These are phyloP conservation scores for Alloplasta piceator DNA, from an alignment of 2,888 invertebrate species.

Conservation along the genomic window DNA sequence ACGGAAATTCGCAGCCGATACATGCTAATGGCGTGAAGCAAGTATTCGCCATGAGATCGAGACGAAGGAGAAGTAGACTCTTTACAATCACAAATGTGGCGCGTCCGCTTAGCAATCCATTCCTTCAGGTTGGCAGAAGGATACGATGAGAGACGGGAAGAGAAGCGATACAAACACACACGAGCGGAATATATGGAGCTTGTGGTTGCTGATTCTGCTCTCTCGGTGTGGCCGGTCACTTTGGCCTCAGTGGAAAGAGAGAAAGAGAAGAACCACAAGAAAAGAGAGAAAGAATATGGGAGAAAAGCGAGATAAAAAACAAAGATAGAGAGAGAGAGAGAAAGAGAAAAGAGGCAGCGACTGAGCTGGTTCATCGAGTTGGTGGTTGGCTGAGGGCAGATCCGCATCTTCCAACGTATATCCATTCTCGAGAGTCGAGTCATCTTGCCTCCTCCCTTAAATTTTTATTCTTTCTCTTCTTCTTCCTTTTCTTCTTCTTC, in stretches of 20 bases:
- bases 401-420: slow-evolving; percentile 59
- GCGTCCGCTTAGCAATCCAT: slow-evolving; percentile 76
- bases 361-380: slow-evolving; percentile 66
- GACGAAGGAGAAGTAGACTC: slow-evolving; percentile 59
- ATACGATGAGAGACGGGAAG: slow-evolving; percentile 38
- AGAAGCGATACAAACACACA: slow-evolving; percentile 34
- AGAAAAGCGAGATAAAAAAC: slow-evolving; percentile 35
- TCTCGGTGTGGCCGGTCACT: slow-evolving; percentile 33
- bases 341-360: slow-evolving; percentile 50
- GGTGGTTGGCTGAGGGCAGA: slow-evolving; percentile 70
- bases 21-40: neutral
- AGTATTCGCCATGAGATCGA: neutral
- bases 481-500: slow-evolving; percentile 61
- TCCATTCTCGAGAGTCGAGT: slow-evolving; percentile 60
- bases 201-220: slow-evolving; percentile 46
- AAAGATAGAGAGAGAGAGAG: slow-evolving; percentile 41
- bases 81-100: slow-evolving; percentile 80
- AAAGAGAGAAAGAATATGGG: slow-evolving; percentile 25
- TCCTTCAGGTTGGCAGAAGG: slow-evolving; percentile 73
- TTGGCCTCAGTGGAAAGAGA: slow-evolving; percentile 32
- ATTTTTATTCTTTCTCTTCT: slow-evolving; percentile 50
- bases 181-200: neutral
- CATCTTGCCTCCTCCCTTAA: slow-evolving; percentile 58
- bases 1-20: neutral
- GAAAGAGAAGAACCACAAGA: slow-evolving; percentile 26